phyloP scores from a whole-genome alignment of 2,113 vertebrate genomes.

The rat (Rattus norvegicus) region DNA sequence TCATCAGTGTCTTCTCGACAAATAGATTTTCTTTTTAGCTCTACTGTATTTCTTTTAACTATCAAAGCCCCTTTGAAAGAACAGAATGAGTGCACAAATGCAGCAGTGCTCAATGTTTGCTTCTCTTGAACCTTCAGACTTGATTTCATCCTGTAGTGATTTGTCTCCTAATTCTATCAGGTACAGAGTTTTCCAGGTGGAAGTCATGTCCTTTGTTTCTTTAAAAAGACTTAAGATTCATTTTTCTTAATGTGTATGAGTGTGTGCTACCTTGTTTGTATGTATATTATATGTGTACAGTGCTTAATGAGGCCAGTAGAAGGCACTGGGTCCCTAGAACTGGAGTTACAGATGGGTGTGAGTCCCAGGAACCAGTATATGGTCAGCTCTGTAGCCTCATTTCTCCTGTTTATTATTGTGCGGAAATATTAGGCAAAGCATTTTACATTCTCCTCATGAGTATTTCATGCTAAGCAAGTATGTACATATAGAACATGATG shows the following conservation, averaged over 20 bases:
- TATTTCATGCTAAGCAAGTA: slow-evolving; percentile 3
- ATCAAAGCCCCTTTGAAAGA: not conserved
- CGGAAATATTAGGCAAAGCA: not conserved
- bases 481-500: not conserved
- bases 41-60: not conserved
- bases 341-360: not conserved
- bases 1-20: not conserved
- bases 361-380: not conserved
- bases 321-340: not conserved
- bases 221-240: not conserved
- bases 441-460: not conserved
- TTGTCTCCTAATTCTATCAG: not conserved
- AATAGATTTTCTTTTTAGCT: not conserved
- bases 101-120: not conserved
- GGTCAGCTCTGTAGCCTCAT: not conserved
- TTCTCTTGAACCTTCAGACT: not conserved
- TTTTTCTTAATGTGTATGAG: not conserved
- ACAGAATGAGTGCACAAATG: not conserved
- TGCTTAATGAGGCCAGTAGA: not conserved
- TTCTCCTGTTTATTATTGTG: not conserved
- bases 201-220: not conserved
- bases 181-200: not conserved
- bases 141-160: not conserved
- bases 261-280: not conserved
- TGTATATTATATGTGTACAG: too few relatives aligned